These are phyloP conservation scores for Trichoplusia ni DNA, from an alignment of 1,140 invertebrate species.

Conservation along the genomic window DNA sequence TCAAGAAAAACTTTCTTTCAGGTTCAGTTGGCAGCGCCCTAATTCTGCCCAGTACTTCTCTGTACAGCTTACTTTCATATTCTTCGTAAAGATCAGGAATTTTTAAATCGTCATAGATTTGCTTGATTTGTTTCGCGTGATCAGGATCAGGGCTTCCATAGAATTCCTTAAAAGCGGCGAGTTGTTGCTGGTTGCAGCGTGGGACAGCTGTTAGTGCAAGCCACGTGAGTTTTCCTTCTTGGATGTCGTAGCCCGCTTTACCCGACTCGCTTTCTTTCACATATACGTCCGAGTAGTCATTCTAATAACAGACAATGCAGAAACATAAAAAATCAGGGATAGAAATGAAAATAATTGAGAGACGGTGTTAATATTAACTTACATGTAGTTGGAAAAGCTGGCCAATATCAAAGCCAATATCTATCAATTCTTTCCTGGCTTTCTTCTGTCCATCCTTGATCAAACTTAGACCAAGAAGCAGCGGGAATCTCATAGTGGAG, in stretches of 20 bases:
- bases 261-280: conserved; percentile 88
- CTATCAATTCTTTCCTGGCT: neutral
- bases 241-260: conserved; percentile 91
- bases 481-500: conserved; percentile 90
- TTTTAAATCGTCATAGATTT: conserved; percentile 88
- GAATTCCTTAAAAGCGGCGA: conserved; percentile 85
- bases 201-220: conserved; percentile 90
- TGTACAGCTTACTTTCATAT: conserved; percentile 8
- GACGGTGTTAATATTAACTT: neutral
- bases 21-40: neutral
- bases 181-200: conserved; percentile 84
- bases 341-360: neutral
- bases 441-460: neutral
- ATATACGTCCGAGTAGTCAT: conserved; percentile 93
- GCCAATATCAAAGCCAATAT: conserved; percentile 86
- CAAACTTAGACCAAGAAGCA: neutral
- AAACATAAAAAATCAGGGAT: neutral
- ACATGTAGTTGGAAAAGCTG: conserved; percentile 93
- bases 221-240: conserved; percentile 95
- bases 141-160: conserved; percentile 86
- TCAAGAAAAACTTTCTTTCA: neutral
- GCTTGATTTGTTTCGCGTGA: conserved; percentile 86
- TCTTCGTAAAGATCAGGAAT: conserved; percentile 85
- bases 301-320: conserved; percentile 55
- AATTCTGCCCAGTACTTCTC: conserved; percentile 5